These are phyloP conservation scores for Etheostoma spectabile DNA, from an alignment of 2,113 vertebrate species.

Conservation along the genomic window DNA sequence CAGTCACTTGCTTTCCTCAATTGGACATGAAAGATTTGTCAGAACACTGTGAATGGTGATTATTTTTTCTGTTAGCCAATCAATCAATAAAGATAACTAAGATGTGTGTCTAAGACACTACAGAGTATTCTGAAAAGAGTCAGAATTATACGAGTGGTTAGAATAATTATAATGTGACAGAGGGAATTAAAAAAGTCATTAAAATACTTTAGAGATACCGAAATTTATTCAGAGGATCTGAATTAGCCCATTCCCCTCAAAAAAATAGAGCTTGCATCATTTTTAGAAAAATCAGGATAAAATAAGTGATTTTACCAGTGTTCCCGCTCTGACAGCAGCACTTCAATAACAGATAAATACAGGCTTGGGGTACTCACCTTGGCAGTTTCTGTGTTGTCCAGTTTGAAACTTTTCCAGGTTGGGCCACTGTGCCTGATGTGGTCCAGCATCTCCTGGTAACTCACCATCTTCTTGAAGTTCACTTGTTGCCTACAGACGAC, in stretches of 20 bases:
- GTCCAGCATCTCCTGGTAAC: constrained; percentile 98
- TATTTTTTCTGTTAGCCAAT: not conserved
- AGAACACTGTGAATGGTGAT: not conserved
- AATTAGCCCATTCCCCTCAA: too few species aligned
- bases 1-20: not conserved
- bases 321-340: not conserved
- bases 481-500: constrained; percentile 92
- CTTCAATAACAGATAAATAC: not conserved
- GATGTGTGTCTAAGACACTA: not conserved
- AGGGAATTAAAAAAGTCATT: not conserved
- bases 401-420: constrained; percentile 86
- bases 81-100: not conserved
- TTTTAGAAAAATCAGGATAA: not conserved
- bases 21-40: not conserved
- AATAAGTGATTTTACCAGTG: not conserved
- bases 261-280: not conserved
- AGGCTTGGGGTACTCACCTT: constrained; percentile 83
- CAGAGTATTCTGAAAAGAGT: not conserved
- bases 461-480: constrained; percentile 99
- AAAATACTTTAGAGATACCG: not conserved
- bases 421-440: constrained; percentile 91
- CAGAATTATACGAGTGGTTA: not conserved
- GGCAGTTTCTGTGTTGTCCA: constrained; percentile 89
- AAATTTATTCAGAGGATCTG: too few species aligned
- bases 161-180: not conserved